Conservation (phyloP, 2,888 invertebrate species). For the Harpalus rufipes region DNA sequence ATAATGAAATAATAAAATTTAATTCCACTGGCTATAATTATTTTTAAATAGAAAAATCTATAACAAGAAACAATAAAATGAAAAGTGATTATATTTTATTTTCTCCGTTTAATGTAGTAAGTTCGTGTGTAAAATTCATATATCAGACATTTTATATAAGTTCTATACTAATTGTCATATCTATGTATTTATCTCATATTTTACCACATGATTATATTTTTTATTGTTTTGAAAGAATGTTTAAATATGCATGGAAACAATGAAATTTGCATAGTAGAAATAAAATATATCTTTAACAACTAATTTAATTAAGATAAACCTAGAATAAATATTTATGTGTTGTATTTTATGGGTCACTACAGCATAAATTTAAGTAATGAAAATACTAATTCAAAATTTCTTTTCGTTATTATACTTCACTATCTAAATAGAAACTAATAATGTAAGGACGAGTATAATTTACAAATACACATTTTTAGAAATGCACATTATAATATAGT, state of each 20-base stretch:
- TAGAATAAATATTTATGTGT: conserved; percentile 14
- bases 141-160: conserved; percentile 31
- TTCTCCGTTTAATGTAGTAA: conserved; percentile 12
- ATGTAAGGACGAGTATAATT: too few relatives aligned
- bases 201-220: conserved; percentile 7
- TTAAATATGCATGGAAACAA: conserved; percentile 9
- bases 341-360: not conserved
- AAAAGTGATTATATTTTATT: conserved; percentile 8
- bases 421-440: too few relatives aligned
- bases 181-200: conserved; percentile 29
- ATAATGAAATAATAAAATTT: conserved; percentile 31
- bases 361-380: not conserved
- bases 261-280: conserved; percentile 16
- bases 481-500: too few relatives aligned
- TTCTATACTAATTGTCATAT: conserved; percentile 34
- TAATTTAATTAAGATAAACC: conserved; percentile 39
- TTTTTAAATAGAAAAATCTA: conserved; percentile 8
- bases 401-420: not conserved
- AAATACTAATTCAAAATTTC: not conserved
- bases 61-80: conserved; percentile 9
- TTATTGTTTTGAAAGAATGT: conserved; percentile 14
- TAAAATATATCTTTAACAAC: conserved; percentile 18
- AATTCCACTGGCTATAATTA: not conserved
- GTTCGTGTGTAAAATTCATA: conserved; percentile 46
- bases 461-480: too few relatives aligned